Conservation (phyloP, 2,113 vertebrate genomes). For the Callopanchax toddi region DNA sequence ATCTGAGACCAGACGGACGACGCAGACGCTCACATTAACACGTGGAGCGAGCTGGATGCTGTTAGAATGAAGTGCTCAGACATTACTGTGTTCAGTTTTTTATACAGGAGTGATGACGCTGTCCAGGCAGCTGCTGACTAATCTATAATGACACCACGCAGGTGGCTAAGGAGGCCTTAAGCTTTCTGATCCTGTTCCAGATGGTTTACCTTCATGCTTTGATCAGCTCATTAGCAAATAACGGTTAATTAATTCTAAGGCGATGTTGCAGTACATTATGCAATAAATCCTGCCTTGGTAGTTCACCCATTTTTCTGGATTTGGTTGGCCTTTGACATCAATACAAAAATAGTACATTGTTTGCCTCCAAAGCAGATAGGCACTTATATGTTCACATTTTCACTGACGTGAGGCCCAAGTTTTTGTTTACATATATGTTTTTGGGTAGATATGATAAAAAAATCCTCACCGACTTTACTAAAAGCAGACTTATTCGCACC, state of each 20-base stretch:
- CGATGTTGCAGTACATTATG: not conserved
- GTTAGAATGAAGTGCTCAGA: constrained; percentile 30
- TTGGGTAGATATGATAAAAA: too few species aligned
- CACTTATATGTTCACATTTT: too few species aligned
- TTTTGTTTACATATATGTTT: too few species aligned
- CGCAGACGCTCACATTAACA: constrained; percentile 24
- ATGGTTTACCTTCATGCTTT: constrained; percentile 5
- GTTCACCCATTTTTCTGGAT: too few species aligned
- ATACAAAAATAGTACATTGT: too few species aligned
- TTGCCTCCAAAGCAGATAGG: too few species aligned
- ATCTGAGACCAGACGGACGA: constrained; percentile 5
- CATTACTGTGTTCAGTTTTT: constrained; percentile 20
- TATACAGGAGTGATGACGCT: too few species aligned
- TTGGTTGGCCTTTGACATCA: too few species aligned
- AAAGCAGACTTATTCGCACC: too few species aligned
- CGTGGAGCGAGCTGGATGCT: constrained; percentile 7
- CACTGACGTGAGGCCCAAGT: too few species aligned
- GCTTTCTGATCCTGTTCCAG: not conserved
- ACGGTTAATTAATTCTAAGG: not conserved
- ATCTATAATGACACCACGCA: constrained; percentile 13
- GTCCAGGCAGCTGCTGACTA: constrained; percentile 2
- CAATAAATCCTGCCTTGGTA: constrained; percentile 8
- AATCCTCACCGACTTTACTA: too few species aligned
- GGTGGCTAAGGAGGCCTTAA: constrained; percentile 7
- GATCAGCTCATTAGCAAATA: not conserved